Base-by-base conservation (phyloP, 2,113 vertebrate genomes). In the Tichodroma muraria region DNA sequence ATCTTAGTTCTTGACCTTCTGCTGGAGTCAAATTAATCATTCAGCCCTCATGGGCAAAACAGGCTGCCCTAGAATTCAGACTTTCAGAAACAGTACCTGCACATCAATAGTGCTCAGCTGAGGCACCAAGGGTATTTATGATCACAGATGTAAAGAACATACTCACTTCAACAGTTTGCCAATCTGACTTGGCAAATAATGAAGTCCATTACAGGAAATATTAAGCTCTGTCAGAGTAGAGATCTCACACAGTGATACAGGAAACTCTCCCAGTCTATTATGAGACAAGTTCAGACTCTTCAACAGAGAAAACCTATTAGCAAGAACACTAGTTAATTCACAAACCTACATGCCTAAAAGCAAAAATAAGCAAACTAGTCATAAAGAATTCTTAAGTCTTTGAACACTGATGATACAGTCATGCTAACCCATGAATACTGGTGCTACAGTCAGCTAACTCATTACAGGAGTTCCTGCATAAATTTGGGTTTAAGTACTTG, bases 261-360 rank as follows among this genome's bases (percentile, higher is more conserved):
- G 99, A 96, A 99, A 99, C 38, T 98, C 96, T 68, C 99, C 98
- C 92, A 99, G 97, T 84, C 98, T 99, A 86, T 99, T 99, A 96
- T 99, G 98, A 82, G 99, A 99, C 93, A 99, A 97, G 94, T 99
- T 99, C 91, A 99, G 97, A 94, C 98, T 99, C 96, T 98, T 99
- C 97, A 99, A 95, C 92, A 99, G 99, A 92, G 98, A 98, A 98
- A 99, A 99, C 97, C 99, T 99, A 83, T 94, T 37, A 56, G 82
- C 52, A 97, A 97, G 88, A 88, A 44, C 11, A 97, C 15, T 56
- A 85, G 73, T 95, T 63, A 92, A 71, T 81, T 85, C 35, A 76
- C 71, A 94, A 60, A 75, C 38, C 13, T 80, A 56, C 37, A 19
- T 4, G 15, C 64, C 44, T 82, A 19, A 54, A 90, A 72, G 21